Conservation (phyloP, 2,113 vertebrate genomes). For the Solea solea region DNA sequence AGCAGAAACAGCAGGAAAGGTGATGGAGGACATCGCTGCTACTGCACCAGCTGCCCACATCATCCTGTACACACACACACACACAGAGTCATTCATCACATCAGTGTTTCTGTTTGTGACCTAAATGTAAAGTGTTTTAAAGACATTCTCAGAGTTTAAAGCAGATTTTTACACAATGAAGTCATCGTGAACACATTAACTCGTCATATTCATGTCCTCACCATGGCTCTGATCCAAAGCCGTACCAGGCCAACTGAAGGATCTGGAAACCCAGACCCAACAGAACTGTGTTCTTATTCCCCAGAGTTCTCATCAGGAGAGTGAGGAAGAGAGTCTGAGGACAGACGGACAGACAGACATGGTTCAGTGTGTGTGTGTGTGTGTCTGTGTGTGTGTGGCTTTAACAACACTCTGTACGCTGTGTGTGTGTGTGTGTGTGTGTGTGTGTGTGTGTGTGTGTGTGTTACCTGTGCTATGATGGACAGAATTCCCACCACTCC, state of each 20-base stretch:
- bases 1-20: slow-evolving; percentile 92
- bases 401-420: neutral
- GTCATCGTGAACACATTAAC: no score
- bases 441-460: neutral
- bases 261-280: slow-evolving; percentile 93
- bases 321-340: slow-evolving; percentile 89
- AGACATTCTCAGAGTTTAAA: no score
- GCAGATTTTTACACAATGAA: no score
- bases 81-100: no score
- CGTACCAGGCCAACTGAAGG: slow-evolving; percentile 93
- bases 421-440: neutral
- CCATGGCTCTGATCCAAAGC: slow-evolving; percentile 92
- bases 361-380: no score
- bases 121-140: no score
- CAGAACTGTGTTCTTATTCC: slow-evolving; percentile 93
- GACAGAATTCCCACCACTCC: slow-evolving; percentile 94
- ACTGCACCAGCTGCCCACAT: slow-evolving; percentile 82
- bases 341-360: neutral
- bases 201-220: slow-evolving; percentile 70
- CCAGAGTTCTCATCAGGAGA: slow-evolving; percentile 89
- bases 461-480: slow-evolving; percentile 91
- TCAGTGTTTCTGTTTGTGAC: no score
- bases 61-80: slow-evolving; percentile 72
- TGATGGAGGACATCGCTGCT: slow-evolving; percentile 86
- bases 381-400: no score